Conservation (phyloP, 2,113 vertebrate genomes). For the Neodontobutis hainanensis region DNA sequence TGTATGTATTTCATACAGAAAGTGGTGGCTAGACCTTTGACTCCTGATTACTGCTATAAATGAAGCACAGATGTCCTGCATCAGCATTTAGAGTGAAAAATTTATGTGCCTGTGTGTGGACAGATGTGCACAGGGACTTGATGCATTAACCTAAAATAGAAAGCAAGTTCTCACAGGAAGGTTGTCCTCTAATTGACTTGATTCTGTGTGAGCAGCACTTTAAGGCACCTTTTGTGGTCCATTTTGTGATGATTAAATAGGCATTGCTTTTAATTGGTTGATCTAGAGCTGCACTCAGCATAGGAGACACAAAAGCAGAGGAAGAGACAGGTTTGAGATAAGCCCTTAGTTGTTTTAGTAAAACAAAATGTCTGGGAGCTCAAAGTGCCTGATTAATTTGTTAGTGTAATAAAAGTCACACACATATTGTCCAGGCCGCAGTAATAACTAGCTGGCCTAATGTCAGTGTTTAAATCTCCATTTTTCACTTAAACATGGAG, state of each 20-base stretch:
- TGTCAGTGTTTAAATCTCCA: too few species aligned
- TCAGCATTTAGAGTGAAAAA: constrained; percentile 56
- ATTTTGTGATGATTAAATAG: constrained; percentile 71
- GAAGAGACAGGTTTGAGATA: neutral
- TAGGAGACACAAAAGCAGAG: constrained; percentile 11
- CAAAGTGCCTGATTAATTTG: constrained; percentile 1
- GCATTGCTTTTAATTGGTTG: constrained; percentile 66
- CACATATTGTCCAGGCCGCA: neutral
- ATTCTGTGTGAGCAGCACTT: constrained; percentile 71
- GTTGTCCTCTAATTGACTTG: constrained; percentile 70
- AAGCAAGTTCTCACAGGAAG: constrained; percentile 59
- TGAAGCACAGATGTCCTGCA: constrained; percentile 47
- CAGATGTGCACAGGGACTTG: constrained; percentile 34
- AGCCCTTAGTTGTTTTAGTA: constrained; percentile 2
- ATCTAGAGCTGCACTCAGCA: constrained; percentile 56
- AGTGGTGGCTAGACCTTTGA: constrained; percentile 61
- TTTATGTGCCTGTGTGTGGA: constrained; percentile 10
- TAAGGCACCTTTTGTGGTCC: constrained; percentile 68
- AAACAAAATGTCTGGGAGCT: neutral
- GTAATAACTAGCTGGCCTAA: neutral
- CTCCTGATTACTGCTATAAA: constrained; percentile 54
- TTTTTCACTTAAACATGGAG: too few species aligned
- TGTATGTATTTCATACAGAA: constrained; percentile 50
- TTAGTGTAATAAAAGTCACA: constrained; percentile 2
- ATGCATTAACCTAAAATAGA: constrained; percentile 70